These are phyloP conservation scores for Lonchura striata DNA, from an alignment of 2,113 vertebrate species.

Conservation along the genomic window DNA sequence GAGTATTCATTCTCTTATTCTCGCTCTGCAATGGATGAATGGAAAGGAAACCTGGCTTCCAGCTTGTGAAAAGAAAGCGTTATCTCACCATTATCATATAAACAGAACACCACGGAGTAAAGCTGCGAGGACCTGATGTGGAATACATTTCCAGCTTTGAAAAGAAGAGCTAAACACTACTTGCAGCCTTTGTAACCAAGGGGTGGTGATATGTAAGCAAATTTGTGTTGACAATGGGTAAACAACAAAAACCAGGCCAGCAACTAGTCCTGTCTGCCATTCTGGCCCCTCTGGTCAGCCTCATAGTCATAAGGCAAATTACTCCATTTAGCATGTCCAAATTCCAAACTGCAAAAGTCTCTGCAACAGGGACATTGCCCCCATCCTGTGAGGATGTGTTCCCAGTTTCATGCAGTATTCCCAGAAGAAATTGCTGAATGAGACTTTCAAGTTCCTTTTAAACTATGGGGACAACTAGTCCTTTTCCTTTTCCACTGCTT, in stretches of 20 bases:
- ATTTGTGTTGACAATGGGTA: background rate
- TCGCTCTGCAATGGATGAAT: background rate
- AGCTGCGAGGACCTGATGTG: background rate
- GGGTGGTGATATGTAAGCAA: background rate
- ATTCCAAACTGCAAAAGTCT: background rate
- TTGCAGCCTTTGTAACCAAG: background rate
- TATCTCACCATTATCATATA: conserved; percentile 29
- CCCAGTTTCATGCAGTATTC: background rate
- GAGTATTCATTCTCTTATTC: conserved; percentile 14
- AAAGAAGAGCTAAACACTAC: background rate
- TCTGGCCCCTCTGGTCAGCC: background rate
- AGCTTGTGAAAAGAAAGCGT: background rate
- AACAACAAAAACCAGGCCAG: background rate
- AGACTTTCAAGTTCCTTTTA: background rate
- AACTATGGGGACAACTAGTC: background rate
- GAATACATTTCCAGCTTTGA: background rate
- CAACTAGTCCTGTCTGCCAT: background rate
- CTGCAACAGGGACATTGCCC: background rate
- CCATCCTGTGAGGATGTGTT: background rate
- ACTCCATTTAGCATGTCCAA: rapidly evolving
- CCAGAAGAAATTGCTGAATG: background rate
- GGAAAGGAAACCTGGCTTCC: conserved; percentile 7
- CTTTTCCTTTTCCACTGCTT: background rate
- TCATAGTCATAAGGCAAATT: background rate
- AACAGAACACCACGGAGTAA: background rate